A percentile compares a stretch with the other conserved stretches of the same genome.
Conservation (phyloP, 2,797 vertebrate genomes). For the Rhynchotus rufescens region DNA sequence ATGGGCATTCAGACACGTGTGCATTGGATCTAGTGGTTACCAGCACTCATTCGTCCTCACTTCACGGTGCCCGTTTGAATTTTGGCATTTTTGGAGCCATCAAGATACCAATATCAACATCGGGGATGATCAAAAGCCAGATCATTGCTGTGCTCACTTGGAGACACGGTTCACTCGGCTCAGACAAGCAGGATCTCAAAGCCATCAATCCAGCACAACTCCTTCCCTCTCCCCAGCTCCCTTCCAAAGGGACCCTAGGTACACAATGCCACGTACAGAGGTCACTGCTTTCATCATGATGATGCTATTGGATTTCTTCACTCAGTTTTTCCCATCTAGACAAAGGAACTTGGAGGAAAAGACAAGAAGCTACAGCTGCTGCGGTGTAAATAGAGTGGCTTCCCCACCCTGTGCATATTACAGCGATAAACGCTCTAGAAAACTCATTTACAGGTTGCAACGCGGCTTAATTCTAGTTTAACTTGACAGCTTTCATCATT, state of each 20-base stretch:
- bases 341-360: background rate
- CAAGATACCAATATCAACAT: background rate
- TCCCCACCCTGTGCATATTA: background rate
- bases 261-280: accelerated
- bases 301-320: background rate
- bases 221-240: background rate
- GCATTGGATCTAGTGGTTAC: background rate
- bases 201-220: background rate
- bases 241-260: background rate
- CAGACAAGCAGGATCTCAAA: background rate
- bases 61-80: background rate
- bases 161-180: background rate
- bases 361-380: background rate
- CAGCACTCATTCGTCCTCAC: background rate
- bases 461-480: background rate
- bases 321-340: background rate
- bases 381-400: background rate
- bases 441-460: background rate
- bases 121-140: background rate
- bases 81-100: background rate
- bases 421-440: background rate
- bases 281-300: background rate
- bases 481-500: background rate
- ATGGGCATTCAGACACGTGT: background rate
- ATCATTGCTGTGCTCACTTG: too few species aligned